Conservation (phyloP, 2,888 invertebrate genomes). For the Girardia tigrina region DNA sequence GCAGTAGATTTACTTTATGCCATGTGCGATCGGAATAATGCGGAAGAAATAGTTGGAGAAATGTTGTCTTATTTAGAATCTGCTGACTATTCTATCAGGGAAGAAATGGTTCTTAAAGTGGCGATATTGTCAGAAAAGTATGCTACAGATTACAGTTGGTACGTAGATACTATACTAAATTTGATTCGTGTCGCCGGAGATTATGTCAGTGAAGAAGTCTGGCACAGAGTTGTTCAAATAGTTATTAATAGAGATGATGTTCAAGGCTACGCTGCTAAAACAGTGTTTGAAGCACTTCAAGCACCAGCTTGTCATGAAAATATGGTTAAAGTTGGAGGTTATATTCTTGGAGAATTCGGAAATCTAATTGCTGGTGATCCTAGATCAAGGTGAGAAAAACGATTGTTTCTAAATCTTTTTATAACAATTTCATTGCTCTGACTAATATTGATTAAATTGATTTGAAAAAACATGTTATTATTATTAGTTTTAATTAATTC, state of each 20-base stretch:
- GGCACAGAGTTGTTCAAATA: conserved; percentile 85
- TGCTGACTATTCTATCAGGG: conserved; percentile 95
- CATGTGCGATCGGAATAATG: conserved; percentile 98
- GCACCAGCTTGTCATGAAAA: conserved; percentile 99
- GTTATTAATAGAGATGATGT: conserved; percentile 98
- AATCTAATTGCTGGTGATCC: conserved; percentile 97
- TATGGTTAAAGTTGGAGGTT: conserved; percentile 99
- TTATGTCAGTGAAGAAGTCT: conserved; percentile 93
- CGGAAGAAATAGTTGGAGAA: conserved; percentile 96
- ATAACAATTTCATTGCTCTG: no score
- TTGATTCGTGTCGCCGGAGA: conserved; percentile 97
- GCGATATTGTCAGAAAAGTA: conserved; percentile 98
- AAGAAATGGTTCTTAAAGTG: conserved; percentile 99
- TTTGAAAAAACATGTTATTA: no score
- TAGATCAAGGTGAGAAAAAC: conserved; percentile 57
- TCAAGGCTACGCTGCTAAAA: conserved; percentile 97
- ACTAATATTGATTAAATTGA: no score
- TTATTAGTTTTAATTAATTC: no score
- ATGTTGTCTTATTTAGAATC: conserved; percentile 97
- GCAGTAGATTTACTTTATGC: conserved; percentile 95
- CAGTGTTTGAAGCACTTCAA: conserved; percentile 91
- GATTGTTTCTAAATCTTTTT: no score
- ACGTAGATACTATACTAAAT: conserved; percentile 83
- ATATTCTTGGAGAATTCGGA: conserved; percentile 95
- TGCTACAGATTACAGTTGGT: conserved; percentile 98